Percentiles rank a stretch among this genome's conserved stretches.
These are phyloP conservation scores for Aphelocoma californica DNA, from an alignment of 2,797 vertebrate species.

Conservation along the genomic window DNA sequence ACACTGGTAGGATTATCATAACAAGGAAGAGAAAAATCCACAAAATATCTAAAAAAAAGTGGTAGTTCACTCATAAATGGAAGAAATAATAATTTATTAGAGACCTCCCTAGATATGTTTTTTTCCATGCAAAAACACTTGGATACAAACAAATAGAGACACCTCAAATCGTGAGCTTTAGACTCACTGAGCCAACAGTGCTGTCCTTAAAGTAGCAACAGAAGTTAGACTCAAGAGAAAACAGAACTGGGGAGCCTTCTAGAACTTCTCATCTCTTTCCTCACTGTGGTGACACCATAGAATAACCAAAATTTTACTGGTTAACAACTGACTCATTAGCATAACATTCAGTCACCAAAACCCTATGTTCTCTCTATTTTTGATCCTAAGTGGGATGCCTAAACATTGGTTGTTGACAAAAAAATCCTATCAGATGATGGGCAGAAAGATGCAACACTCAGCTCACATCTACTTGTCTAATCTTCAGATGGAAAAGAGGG, in stretches of 20 bases:
- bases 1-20: not conserved
- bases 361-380: not conserved
- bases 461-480: no score
- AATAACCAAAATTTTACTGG: not conserved
- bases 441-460: not conserved
- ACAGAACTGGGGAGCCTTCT: not conserved
- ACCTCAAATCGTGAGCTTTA: not conserved
- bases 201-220: not conserved
- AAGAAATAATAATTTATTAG: not conserved
- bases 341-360: not conserved
- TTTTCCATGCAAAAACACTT: not conserved
- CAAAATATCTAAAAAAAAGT: not conserved
- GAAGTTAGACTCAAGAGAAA: not conserved
- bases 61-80: not conserved
- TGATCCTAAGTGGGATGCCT: not conserved
- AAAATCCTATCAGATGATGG: not conserved
- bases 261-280: not conserved
- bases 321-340: not conserved
- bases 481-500: not conserved
- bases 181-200: not conserved
- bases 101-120: rapidly evolving
- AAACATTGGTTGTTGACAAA: not conserved
- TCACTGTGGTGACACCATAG: not conserved
- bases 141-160: not conserved
- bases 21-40: not conserved